Percentiles rank a stretch among this genome's conserved stretches.
Conservation (phyloP, 1,140 invertebrate species). For the Micrasema minimum region DNA sequence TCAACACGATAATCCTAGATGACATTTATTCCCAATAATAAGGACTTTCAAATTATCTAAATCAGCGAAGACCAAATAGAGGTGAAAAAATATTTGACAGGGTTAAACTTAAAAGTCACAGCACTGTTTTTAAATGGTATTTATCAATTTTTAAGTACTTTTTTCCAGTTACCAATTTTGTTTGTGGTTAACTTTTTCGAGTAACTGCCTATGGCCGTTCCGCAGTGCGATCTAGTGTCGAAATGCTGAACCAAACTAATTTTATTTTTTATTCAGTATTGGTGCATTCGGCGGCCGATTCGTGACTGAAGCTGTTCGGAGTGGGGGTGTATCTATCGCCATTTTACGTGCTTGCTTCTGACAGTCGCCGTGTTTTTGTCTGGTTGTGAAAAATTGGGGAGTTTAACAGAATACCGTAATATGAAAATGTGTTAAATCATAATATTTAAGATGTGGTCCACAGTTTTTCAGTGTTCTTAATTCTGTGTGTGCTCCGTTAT, state of each 20-base stretch:
- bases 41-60: too few relatives aligned
- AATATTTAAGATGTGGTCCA: conserved; percentile 34
- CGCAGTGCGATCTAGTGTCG: conserved; percentile 20
- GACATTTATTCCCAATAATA: too few relatives aligned
- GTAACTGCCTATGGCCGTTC: conserved; percentile 5
- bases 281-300: conserved; percentile 25
- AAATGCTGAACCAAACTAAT: conserved; percentile 14
- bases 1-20: too few relatives aligned
- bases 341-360: conserved; percentile 47
- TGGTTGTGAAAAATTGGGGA: conserved; percentile 38
- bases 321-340: conserved; percentile 43
- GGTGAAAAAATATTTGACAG: too few relatives aligned
- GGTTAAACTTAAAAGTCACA: too few relatives aligned
- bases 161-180: too few relatives aligned
- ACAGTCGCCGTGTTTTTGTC: conserved; percentile 45
- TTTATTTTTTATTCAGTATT: conserved; percentile 23
- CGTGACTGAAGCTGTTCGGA: conserved; percentile 25
- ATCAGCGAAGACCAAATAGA: too few relatives aligned
- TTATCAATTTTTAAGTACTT: too few relatives aligned
- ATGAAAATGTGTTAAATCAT: conserved; percentile 40
- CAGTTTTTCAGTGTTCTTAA: conserved; percentile 39
- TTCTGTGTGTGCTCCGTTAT: conserved; percentile 35
- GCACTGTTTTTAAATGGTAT: too few relatives aligned
- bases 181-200: neutral
- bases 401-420: conserved; percentile 10